Evolutionary conservation across 2,888 invertebrate genomes (phyloP).

Genomic region (Oscheius sp.): DNA sequence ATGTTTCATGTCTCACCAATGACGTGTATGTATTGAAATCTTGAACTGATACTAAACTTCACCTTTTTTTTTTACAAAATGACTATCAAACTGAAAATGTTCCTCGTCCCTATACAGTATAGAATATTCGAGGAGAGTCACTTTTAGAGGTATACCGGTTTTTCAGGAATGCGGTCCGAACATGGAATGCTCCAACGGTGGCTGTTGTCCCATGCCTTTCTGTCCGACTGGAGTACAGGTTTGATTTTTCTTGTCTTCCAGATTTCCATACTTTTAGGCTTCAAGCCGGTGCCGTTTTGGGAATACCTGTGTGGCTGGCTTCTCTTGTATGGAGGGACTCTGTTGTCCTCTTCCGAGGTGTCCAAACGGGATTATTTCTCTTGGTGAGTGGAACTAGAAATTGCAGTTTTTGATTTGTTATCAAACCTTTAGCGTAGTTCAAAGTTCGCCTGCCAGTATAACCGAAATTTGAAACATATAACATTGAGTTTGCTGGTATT

Average conservation of each 20-base stretch:
- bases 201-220: slow-evolving; percentile 70
- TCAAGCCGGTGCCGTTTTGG: slow-evolving; percentile 47
- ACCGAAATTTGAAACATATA: no score
- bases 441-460: no score
- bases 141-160: slow-evolving; percentile 2
- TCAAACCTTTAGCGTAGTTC: not conserved
- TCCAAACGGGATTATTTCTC: slow-evolving; percentile 58
- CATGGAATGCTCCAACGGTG: slow-evolving; percentile 70
- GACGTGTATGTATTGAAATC: no score
- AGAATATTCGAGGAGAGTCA: not conserved
- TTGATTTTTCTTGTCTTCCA: not conserved
- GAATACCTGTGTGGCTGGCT: slow-evolving; percentile 50
- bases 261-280: slow-evolving; percentile 43
- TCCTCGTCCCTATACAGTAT: no score
- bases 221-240: slow-evolving; percentile 70
- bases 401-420: not conserved
- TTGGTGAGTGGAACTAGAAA: slow-evolving; percentile 30
- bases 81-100: no score
- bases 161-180: slow-evolving; percentile 62
- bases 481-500: no score
- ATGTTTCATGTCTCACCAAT: no score
- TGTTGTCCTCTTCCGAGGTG: slow-evolving; percentile 70
- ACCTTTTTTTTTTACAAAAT: no score
- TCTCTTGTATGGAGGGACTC: slow-evolving; percentile 63
- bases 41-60: no score